Conservation (phyloP, 2,888 invertebrate species). For the Euclidia mi region DNA sequence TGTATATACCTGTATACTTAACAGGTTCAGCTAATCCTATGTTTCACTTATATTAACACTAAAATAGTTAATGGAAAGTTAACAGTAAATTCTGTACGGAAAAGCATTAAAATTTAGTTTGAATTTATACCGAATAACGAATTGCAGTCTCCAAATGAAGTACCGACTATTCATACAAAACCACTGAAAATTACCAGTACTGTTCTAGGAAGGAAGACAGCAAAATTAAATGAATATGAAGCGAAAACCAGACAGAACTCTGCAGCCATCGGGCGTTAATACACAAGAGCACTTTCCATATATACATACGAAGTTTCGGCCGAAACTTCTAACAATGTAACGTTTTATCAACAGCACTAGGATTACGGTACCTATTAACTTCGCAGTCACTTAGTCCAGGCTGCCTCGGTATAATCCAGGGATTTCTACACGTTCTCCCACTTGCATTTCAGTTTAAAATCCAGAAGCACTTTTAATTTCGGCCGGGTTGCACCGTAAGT, state of each 20-base stretch:
- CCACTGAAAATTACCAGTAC: no score
- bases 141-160: no score
- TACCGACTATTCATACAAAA: no score
- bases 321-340: conserved; percentile 23
- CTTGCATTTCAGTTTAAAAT: conserved; percentile 42
- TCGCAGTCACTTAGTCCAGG: conserved; percentile 36
- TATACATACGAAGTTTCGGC: conserved; percentile 14
- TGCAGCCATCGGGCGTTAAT: conserved; percentile 16
- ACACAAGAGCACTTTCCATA: conserved; percentile 20
- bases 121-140: no score
- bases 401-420: conserved; percentile 39
- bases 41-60: no score
- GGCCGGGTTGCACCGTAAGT: conserved; percentile 37
- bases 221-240: conserved; percentile 6
- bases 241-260: neutral
- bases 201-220: neutral
- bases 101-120: no score
- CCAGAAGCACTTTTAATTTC: conserved; percentile 38
- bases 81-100: no score
- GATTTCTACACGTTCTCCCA: conserved; percentile 48
- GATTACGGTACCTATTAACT: conserved; percentile 40
- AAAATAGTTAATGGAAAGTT: no score
- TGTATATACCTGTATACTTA: no score
- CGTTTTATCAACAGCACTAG: conserved; percentile 31
- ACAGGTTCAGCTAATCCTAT: no score